Percentiles rank a stretch among this genome's conserved stretches.
Evolutionary conservation across 2,113 vertebrate species (phyloP).

Genomic region (Sigmodon hispidus): DNA sequence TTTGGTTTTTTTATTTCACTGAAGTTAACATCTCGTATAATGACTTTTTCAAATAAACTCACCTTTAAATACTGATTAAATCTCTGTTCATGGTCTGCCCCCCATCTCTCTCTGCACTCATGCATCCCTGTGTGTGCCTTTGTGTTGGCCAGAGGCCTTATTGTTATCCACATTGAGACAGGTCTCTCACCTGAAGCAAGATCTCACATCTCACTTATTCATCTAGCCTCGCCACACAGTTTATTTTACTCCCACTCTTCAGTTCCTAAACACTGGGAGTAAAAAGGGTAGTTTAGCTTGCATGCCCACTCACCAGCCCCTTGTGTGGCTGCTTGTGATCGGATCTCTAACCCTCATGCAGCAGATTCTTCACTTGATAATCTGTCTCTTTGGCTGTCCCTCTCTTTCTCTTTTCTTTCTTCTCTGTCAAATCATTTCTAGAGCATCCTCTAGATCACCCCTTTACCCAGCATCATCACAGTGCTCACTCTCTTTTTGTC

Average conservation of each 20-base stretch:
- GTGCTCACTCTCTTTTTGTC: too few species aligned
- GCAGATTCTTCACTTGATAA: background rate
- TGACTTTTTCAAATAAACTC: constrained; percentile 20
- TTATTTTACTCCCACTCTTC: background rate
- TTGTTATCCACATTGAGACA: background rate
- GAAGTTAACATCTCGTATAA: background rate
- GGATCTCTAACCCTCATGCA: background rate
- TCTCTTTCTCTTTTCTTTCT: background rate
- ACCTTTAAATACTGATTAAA: background rate
- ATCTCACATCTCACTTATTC: background rate
- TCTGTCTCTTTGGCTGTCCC: too few species aligned
- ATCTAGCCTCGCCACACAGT: background rate
- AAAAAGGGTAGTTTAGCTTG: background rate
- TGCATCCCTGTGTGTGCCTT: background rate
- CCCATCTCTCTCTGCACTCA: background rate
- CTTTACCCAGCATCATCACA: background rate
- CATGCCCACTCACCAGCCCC: background rate
- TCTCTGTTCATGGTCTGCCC: background rate
- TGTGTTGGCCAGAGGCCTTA: background rate
- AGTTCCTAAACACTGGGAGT: background rate
- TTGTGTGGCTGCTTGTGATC: background rate
- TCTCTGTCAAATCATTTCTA: background rate
- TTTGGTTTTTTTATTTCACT: constrained; percentile 49
- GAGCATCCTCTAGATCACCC: background rate
- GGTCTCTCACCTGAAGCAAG: background rate